phyloP scores from a whole-genome alignment of 2,888 invertebrate species.

The Nemotelus pantherinus region DNA sequence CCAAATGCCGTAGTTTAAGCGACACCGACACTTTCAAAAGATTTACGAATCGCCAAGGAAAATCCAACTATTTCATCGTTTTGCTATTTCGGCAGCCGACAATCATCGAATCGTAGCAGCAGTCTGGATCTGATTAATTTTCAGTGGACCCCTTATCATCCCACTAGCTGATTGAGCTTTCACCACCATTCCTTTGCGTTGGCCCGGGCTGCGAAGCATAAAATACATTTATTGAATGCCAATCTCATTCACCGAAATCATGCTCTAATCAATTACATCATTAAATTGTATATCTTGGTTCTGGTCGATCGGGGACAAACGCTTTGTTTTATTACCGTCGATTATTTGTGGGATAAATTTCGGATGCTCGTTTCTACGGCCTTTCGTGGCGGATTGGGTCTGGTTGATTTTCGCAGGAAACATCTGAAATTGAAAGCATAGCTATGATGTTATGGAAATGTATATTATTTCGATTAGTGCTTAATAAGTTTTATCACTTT shows the following conservation, averaged over 20 bases:
- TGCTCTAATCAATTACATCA: constrained; percentile 13
- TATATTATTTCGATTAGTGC: too few species aligned
- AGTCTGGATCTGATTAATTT: neutral
- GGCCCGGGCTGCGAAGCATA: neutral
- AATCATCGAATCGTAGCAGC: neutral
- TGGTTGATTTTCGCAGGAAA: too few species aligned
- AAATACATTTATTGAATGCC: neutral
- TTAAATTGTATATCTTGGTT: constrained; percentile 4
- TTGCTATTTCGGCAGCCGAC: neutral
- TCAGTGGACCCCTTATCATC: neutral
- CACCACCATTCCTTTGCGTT: neutral
- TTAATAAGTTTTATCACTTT: too few species aligned
- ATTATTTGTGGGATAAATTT: too few species aligned
- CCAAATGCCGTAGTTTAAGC: neutral
- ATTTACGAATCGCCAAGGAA: constrained; percentile 6
- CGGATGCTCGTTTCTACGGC: too few species aligned
- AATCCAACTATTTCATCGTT: neutral
- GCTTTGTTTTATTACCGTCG: too few species aligned
- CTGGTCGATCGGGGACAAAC: too few species aligned
- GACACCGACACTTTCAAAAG: neutral
- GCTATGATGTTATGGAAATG: too few species aligned
- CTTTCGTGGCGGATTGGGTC: too few species aligned
- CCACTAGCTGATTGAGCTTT: neutral
- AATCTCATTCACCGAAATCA: neutral
- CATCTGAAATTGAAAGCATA: too few species aligned